Conservation (phyloP, 2,797 vertebrate genomes). For the Ptychadena robeensis region DNA sequence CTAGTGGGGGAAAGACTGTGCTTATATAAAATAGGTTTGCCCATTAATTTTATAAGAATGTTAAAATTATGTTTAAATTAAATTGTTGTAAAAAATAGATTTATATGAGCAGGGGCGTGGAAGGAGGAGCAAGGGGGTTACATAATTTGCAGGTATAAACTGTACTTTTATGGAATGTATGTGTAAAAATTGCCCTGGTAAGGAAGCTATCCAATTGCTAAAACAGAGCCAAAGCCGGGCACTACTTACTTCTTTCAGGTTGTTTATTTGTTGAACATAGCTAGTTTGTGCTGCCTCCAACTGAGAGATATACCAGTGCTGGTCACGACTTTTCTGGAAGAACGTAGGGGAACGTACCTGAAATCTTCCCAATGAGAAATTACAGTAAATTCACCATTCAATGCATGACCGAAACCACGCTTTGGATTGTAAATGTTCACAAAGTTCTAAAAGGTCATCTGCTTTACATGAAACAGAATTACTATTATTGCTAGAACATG, state of each 20-base stretch:
- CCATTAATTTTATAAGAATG: too few species aligned
- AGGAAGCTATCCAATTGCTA: too few species aligned
- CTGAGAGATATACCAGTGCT: conserved; percentile 98
- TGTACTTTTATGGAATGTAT: too few species aligned
- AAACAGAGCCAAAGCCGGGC: background rate
- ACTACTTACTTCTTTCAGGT: conserved; percentile 91
- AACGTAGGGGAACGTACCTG: conserved; percentile 97
- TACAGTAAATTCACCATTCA: background rate
- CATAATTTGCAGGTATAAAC: too few species aligned
- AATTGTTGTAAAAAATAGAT: too few species aligned
- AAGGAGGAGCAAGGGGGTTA: too few species aligned
- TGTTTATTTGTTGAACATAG: conserved; percentile 97
- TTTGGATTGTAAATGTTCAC: background rate
- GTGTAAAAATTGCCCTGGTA: too few species aligned
- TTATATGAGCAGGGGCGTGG: too few species aligned
- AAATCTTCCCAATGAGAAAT: conserved; percentile 76
- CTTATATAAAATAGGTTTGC: too few species aligned
- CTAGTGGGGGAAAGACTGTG: too few species aligned
- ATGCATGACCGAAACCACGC: background rate
- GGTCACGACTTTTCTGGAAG: conserved; percentile 97
- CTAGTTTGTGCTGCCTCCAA: conserved; percentile 92
- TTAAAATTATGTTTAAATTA: too few species aligned
- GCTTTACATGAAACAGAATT: background rate
- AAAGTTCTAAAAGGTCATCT: background rate
- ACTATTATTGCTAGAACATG: conserved; percentile 4